Evolutionary conservation across 2,113 vertebrate genomes (phyloP).

Genomic region (Halichoerus grypus): DNA sequence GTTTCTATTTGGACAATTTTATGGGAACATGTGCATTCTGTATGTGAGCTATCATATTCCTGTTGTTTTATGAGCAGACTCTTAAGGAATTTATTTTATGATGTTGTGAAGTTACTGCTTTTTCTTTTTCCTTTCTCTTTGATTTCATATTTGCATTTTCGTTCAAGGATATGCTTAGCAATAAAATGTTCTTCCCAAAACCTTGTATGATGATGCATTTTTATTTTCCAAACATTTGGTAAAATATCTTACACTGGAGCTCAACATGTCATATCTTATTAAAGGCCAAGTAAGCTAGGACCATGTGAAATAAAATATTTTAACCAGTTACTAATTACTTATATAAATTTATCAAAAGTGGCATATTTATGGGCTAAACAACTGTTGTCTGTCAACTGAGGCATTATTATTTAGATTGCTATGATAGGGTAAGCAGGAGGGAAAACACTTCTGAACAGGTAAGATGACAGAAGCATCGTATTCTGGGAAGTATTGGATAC

Average conservation of each 20-base stretch:
- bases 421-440: background rate
- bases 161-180: constrained; percentile 97
- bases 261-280: background rate
- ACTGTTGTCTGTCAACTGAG: background rate
- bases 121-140: constrained; percentile 86
- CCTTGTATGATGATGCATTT: constrained; percentile 85
- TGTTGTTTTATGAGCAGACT: constrained; percentile 89
- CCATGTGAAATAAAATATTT: background rate
- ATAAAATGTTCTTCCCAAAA: constrained; percentile 98
- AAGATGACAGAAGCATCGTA: constrained; percentile 2
- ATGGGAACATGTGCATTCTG: constrained; percentile 90
- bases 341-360: background rate
- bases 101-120: constrained; percentile 92
- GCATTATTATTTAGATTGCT: background rate
- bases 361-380: background rate
- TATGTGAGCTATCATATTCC: constrained; percentile 89
- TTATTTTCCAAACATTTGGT: constrained; percentile 80
- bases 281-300: background rate
- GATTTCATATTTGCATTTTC: constrained; percentile 92
- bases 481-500: background rate
- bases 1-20: constrained; percentile 89
- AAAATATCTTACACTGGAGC: background rate
- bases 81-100: constrained; percentile 89
- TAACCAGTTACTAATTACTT: constrained; percentile 27
- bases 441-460: constrained; percentile 52